phyloP scores from a whole-genome alignment of 1,140 invertebrate genomes.

The fruit fly (Drosophila melanogaster) region DNA sequence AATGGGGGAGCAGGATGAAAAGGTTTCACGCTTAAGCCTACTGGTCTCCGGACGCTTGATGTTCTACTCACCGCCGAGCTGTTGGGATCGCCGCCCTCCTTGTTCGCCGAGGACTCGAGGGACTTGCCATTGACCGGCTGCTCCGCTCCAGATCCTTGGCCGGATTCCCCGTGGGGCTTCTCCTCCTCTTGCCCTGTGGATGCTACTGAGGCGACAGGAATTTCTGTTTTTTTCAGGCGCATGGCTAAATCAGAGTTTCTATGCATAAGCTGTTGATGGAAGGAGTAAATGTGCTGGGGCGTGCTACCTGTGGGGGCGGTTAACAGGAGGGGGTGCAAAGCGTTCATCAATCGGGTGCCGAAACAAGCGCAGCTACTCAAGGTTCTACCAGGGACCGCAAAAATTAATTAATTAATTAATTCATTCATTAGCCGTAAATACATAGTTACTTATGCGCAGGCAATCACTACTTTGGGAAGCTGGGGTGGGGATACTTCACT shows the following conservation, averaged over 20 bases:
- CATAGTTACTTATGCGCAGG: slow-evolving; percentile 16
- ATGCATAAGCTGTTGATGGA: slow-evolving; percentile 82
- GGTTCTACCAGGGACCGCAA: slow-evolving; percentile 57
- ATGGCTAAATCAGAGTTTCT: slow-evolving; percentile 82
- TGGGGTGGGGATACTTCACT: neutral
- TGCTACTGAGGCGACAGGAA: slow-evolving; percentile 68
- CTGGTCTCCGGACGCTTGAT: slow-evolving; percentile 7
- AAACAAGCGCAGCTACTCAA: slow-evolving; percentile 62
- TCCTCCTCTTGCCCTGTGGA: slow-evolving; percentile 40
- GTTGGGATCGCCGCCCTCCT: slow-evolving; percentile 17
- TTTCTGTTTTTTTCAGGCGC: slow-evolving; percentile 76
- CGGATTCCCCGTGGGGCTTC: neutral
- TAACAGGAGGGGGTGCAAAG: slow-evolving; percentile 52
- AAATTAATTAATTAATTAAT: slow-evolving; percentile 27
- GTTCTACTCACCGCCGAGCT: slow-evolving; percentile 49
- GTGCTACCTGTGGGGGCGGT: slow-evolving; percentile 65
- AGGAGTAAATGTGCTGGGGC: slow-evolving; percentile 79
- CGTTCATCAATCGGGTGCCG: slow-evolving; percentile 70
- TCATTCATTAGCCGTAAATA: slow-evolving; percentile 12
- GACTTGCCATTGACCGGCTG: slow-evolving; percentile 52
- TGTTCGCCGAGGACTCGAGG: slow-evolving; percentile 40
- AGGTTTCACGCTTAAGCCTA: slow-evolving; percentile 29
- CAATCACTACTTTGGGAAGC: slow-evolving; percentile 8
- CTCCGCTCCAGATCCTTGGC: neutral
- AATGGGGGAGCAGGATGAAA: neutral